Percentiles rank a stretch among this genome's conserved stretches.
phyloP scores from a whole-genome alignment of 2,797 vertebrate species.

The Petrocephalus sullivani region DNA sequence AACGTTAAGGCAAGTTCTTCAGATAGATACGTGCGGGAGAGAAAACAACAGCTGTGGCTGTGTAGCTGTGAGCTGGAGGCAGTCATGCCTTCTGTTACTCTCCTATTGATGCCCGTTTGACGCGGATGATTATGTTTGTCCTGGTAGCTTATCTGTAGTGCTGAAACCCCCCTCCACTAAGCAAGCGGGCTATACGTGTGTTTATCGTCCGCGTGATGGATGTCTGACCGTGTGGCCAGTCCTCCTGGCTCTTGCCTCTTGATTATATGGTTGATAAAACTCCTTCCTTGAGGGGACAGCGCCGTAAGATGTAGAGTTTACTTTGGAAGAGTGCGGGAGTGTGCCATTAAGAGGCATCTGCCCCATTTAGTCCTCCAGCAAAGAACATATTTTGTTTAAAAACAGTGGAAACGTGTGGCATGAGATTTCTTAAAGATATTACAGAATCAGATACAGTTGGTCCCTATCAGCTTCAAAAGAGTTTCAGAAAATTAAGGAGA shows the following conservation, averaged over 20 bases:
- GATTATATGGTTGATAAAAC: neutral
- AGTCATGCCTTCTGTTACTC: slow-evolving; percentile 36
- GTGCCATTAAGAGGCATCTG: neutral
- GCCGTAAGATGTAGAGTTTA: neutral
- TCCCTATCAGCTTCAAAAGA: neutral
- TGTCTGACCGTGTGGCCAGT: slow-evolving; percentile 68
- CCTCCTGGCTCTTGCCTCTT: neutral
- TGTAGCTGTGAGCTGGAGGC: neutral
- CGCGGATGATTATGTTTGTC: slow-evolving; percentile 51
- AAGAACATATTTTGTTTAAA: neutral
- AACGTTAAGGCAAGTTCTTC: neutral
- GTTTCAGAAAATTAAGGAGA: neutral
- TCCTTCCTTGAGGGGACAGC: neutral
- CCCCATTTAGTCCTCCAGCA: neutral
- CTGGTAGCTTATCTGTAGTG: slow-evolving; percentile 25
- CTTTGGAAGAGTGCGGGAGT: neutral
- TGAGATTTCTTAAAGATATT: neutral
- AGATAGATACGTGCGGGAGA: neutral
- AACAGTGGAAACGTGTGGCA: neutral
- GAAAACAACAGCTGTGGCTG: neutral
- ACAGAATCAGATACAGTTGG: neutral
- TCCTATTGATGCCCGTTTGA: slow-evolving; percentile 46
- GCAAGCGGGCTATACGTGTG: slow-evolving; percentile 46
- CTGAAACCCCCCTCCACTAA: neutral
- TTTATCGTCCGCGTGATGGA: slow-evolving; percentile 88